phyloP scores from a whole-genome alignment of 2,113 vertebrate species.

The Lucifuga dentata region DNA sequence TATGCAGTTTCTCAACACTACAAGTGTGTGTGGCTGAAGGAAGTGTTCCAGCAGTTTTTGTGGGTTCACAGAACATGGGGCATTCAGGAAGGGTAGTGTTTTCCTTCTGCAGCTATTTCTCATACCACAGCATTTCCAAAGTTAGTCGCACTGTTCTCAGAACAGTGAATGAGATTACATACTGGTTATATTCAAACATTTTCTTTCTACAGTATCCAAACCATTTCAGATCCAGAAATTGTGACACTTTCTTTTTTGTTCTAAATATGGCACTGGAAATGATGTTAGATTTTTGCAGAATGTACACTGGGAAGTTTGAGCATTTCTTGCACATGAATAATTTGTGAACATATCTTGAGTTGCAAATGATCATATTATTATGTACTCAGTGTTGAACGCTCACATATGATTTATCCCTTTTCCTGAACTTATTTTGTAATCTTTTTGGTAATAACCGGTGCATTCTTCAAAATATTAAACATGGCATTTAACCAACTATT shows the following conservation, averaged over 20 bases:
- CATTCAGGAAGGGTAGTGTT: conserved; percentile 40
- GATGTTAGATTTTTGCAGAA: conserved; percentile 19
- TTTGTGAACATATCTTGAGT: conserved; percentile 61
- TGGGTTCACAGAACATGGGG: conserved; percentile 27
- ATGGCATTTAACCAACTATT: conserved; percentile 70
- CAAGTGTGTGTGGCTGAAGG: conserved; percentile 13
- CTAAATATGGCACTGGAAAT: conserved; percentile 7
- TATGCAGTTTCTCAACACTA: conserved; percentile 62
- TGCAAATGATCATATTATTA: conserved; percentile 58
- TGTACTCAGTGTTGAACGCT: conserved; percentile 72
- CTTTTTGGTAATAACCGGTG: conserved; percentile 76
- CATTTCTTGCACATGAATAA: conserved; percentile 59
- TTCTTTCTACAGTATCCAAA: conserved; percentile 15
- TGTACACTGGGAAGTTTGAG: conserved; percentile 23
- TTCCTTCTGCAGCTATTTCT: conserved; percentile 51
- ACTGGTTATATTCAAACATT: conserved; percentile 8
- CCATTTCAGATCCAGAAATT: conserved; percentile 30
- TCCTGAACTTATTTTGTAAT: conserved; percentile 79
- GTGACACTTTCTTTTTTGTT: conserved; percentile 1
- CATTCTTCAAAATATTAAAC: conserved; percentile 81
- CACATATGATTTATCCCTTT: conserved; percentile 63
- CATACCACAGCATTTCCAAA: conserved; percentile 51
- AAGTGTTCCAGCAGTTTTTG: conserved; percentile 39
- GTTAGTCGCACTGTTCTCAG: conserved; percentile 19
- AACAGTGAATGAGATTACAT: conserved; percentile 16